These are phyloP conservation scores for Willowsia nigromaculata DNA, from an alignment of 2,888 invertebrate species.

Conservation along the genomic window DNA sequence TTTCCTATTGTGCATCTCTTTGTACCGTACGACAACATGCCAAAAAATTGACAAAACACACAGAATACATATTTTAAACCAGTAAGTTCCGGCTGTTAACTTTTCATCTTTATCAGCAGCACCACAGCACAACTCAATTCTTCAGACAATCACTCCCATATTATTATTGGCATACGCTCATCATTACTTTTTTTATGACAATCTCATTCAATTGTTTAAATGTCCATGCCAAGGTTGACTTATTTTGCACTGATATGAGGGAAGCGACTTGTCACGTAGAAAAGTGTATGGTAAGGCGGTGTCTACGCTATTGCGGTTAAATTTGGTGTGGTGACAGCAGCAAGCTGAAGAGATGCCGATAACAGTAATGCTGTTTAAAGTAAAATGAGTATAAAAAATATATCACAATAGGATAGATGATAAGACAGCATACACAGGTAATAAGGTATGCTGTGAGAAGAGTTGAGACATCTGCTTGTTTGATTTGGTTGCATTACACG, in stretches of 20 bases:
- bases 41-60: not conserved
- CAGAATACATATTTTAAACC: not conserved
- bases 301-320: too few species aligned
- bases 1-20: not conserved
- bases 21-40: not conserved
- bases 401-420: not conserved
- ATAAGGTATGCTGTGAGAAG: not conserved
- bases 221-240: slow-evolving; percentile 42
- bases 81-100: slow-evolving; percentile 23
- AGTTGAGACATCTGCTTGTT: slow-evolving; percentile 34
- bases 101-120: slow-evolving; percentile 19
- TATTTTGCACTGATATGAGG: slow-evolving; percentile 44
- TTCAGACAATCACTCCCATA: not conserved
- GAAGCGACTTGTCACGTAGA: slow-evolving; percentile 36
- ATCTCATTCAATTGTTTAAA: slow-evolving; percentile 52
- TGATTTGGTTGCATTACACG: slow-evolving; percentile 17
- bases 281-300: not conserved
- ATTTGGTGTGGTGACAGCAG: slow-evolving; percentile 1
- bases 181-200: slow-evolving; percentile 13
- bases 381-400: not conserved
- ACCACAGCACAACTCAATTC: not conserved
- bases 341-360: not conserved
- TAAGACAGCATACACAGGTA: not conserved
- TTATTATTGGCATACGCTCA: not conserved
- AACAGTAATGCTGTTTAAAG: slow-evolving; percentile 9